phyloP scores from a whole-genome alignment of 37 sponge, comb jelly and placozoan species.

The Beroe ovata region DNA sequence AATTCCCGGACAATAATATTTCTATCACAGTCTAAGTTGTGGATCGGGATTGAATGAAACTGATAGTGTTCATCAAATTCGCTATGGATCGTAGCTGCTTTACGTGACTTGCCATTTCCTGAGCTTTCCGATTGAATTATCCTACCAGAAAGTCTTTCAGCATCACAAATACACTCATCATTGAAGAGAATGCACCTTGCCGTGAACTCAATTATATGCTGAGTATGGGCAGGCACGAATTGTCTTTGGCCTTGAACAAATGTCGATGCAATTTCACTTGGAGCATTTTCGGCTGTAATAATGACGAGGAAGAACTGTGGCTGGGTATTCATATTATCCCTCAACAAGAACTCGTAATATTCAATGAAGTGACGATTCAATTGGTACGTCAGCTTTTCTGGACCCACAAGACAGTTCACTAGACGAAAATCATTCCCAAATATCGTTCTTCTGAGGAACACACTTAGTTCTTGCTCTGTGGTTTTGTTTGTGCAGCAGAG shows the following conservation, averaged over 20 bases:
- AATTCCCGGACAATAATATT: slow-evolving; percentile 18
- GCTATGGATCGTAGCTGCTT: background rate
- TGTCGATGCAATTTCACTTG: slow-evolving; percentile 10
- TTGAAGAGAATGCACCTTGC: background rate
- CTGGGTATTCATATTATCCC: background rate
- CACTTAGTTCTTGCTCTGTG: slow-evolving; percentile 5
- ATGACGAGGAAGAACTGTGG: slow-evolving; percentile 8
- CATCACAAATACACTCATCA: background rate
- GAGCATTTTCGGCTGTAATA: background rate
- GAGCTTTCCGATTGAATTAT: slow-evolving; percentile 17
- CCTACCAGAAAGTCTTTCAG: background rate
- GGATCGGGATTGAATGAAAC: background rate
- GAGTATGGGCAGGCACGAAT: background rate
- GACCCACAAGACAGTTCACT: slow-evolving; percentile 42
- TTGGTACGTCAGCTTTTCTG: slow-evolving; percentile 32
- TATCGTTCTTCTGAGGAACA: background rate
- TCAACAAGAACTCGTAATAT: background rate
- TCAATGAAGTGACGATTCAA: slow-evolving; percentile 30
- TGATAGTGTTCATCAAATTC: background rate
- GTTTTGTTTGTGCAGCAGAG: slow-evolving; percentile 11
- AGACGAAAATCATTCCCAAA: background rate
- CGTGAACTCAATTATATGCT: background rate
- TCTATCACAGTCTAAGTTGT: slow-evolving; percentile 1
- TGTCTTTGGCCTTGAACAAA: background rate
- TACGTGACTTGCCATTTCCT: slow-evolving; percentile 31